phyloP scores from a whole-genome alignment of 2,888 invertebrate species.

The Lutraria lutraria region DNA sequence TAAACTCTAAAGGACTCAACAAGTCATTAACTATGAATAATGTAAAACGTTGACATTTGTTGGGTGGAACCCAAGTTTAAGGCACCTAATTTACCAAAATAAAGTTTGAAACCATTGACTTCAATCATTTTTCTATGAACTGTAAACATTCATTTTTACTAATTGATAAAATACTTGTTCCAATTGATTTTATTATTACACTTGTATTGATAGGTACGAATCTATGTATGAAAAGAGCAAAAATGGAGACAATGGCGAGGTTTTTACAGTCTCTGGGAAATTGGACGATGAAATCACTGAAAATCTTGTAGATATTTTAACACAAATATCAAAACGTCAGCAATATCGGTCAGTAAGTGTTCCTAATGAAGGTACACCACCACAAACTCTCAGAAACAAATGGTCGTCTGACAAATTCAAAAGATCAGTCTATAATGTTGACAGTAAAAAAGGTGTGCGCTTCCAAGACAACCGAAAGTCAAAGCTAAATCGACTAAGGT shows the following conservation, averaged over 20 bases:
- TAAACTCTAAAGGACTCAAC: too few species aligned
- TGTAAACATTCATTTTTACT: too few species aligned
- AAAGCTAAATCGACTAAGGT: not conserved
- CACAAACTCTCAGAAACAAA: not conserved
- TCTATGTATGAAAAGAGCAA: conserved; percentile 10
- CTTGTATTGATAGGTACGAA: conserved; percentile 25
- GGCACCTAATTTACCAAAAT: too few species aligned
- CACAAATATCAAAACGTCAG: conserved; percentile 1
- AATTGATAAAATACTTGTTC: too few species aligned
- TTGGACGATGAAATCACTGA: conserved; percentile 14
- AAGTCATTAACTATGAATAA: too few species aligned
- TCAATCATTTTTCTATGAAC: too few species aligned
- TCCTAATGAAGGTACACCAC: not conserved
- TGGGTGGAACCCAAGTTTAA: too few species aligned
- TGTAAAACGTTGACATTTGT: too few species aligned
- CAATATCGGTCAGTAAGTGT: not conserved
- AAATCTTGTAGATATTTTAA: not conserved
- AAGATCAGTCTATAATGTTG: not conserved
- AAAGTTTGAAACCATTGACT: too few species aligned
- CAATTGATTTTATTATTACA: too few species aligned
- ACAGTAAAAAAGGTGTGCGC: not conserved
- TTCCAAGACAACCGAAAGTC: not conserved
- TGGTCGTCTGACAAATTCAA: not conserved
- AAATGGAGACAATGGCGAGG: not conserved
- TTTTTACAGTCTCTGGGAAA: conserved; percentile 31